Evolutionary conservation across 2,113 vertebrate genomes (phyloP).

Genomic region (Hyperopisus bebe): DNA sequence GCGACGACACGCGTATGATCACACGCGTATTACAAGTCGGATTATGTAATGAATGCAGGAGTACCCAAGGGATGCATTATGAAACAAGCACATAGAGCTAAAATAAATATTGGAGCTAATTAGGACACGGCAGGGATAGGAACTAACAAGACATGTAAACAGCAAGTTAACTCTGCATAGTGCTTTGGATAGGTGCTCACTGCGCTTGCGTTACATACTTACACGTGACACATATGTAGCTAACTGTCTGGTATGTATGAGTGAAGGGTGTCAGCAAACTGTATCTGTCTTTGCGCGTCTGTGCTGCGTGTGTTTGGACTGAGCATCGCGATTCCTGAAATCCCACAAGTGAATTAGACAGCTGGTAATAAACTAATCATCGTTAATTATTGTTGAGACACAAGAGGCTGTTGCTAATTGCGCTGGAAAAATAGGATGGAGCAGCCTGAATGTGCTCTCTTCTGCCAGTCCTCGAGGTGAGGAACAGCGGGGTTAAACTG

Average conservation of each 20-base stretch:
- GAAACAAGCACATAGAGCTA: neutral
- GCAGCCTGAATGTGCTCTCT: neutral
- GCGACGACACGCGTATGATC: neutral
- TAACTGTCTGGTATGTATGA: neutral
- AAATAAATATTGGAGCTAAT: conserved; percentile 6
- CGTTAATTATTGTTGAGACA: conserved; percentile 7
- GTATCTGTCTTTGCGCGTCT: neutral
- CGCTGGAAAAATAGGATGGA: neutral
- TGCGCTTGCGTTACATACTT: neutral
- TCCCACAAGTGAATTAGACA: conserved; percentile 7
- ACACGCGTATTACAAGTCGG: neutral
- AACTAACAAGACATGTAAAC: neutral
- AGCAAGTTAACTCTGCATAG: neutral
- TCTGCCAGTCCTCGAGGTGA: neutral
- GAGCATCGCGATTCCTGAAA: neutral
- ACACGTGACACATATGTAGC: neutral
- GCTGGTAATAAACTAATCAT: conserved; percentile 8
- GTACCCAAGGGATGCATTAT: neutral
- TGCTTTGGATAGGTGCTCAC: neutral
- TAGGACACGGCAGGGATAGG: neutral
- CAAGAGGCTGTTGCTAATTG: conserved; percentile 12
- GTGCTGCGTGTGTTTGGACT: neutral
- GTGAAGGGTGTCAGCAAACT: neutral
- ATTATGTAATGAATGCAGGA: neutral
- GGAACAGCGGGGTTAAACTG: neutral